Base-by-base conservation (phyloP, 2,113 vertebrate genomes). In the Emberiza fucata region DNA sequence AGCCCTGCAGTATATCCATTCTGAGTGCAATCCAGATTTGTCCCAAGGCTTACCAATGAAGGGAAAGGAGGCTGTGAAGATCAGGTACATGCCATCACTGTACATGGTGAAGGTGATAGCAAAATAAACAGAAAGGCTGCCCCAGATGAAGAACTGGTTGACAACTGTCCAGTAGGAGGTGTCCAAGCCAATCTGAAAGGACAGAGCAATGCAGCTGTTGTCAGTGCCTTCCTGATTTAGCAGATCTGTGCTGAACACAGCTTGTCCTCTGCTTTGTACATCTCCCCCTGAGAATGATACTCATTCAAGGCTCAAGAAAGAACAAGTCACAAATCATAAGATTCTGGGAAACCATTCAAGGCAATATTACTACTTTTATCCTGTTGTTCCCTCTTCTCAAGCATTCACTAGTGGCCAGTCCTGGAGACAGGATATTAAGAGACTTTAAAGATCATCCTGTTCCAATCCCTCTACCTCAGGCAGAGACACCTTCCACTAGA, bases 71-170 rank as follows among this genome's bases (percentile, higher is more conserved):
- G 97, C 98, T 23, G 99, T 98, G 96, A 99, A 98, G 88, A 98
- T 98, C 92, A 98, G 92, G 90, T 98, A 99, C 98, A 99, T 98
- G 97, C 98, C 99, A 1, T 99, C 98, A 94, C 99, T 99, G 89
- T 98, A 99, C 98, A 99, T 98, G 89, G 99, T 98, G 95, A 99
- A 98, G 8, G 98, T 98, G 94, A 99, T 94, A 57, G 98, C 98
- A 69, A 99, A 99, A 97, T 99, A 99, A 73, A 98, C 96, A 8
- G 98, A 98, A 94, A 99, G 98, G 97, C 99, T 99, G 47, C 99
- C 99, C 99, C 99, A 99, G 64, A 98, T 98, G 90, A 99, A 98
- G 88, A 99, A 98, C 81, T 99, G 99, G 97, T 98, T 99, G 84
- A 99, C 97, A 12, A 98, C 94, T 3, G 99, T 99, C 99, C 99